Evolutionary conservation across 2,797 vertebrate genomes (phyloP).

Genomic region (Enteromius treurensis): DNA sequence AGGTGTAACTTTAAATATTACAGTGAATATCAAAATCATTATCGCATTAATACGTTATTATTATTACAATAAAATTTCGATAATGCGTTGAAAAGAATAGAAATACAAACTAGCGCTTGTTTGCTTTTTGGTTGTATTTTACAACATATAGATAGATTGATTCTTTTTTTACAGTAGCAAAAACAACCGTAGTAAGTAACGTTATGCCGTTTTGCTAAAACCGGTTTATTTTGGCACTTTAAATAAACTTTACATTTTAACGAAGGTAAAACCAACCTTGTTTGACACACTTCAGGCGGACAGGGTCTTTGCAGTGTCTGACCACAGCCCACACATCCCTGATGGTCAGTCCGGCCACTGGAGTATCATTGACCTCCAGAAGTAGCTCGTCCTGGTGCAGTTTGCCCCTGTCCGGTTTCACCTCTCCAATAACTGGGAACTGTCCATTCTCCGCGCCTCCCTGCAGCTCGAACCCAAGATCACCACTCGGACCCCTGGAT

Average conservation of each 20-base stretch:
- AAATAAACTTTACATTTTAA: not conserved
- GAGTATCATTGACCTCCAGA: constrained; percentile 96
- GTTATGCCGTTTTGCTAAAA: not conserved
- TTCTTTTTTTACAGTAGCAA: not conserved
- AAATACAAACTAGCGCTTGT: not conserved
- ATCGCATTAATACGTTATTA: not conserved
- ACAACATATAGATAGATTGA: not conserved
- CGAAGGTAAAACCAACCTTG: constrained; percentile 81
- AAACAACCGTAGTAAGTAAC: not conserved
- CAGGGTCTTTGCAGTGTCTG: constrained; percentile 93
- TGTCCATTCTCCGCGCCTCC: constrained; percentile 96
- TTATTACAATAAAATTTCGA: not conserved
- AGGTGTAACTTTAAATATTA: not conserved
- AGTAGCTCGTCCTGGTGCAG: constrained; percentile 82
- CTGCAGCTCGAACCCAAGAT: constrained; percentile 88
- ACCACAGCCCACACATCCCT: constrained; percentile 95
- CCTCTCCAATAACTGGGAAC: constrained; percentile 92
- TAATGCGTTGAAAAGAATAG: not conserved
- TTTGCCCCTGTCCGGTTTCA: constrained; percentile 82
- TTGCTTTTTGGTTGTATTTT: not conserved
- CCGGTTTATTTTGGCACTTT: not conserved
- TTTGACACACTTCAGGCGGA: constrained; percentile 94
- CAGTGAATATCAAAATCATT: too few relatives aligned
- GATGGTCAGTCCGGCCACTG: constrained; percentile 95
- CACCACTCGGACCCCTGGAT: constrained; percentile 84